A percentile compares a stretch with the other conserved stretches of the same genome.
Conservation (phyloP, 2,797 vertebrate species). For the Falco berigora region DNA sequence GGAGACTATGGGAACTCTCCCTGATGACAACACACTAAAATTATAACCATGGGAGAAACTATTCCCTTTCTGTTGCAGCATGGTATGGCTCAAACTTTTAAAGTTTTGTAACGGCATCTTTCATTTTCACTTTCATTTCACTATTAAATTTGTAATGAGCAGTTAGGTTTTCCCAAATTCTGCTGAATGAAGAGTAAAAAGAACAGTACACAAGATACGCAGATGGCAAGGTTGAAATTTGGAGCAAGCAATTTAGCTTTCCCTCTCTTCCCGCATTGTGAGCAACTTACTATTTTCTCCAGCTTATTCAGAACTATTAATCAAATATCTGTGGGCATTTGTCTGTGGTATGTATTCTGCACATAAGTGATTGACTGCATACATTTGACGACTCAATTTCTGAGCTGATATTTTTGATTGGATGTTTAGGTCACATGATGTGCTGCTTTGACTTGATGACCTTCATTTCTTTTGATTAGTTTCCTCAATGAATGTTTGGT, state of each 20-base stretch:
- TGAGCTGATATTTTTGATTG: background rate
- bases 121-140: background rate
- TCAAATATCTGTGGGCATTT: background rate
- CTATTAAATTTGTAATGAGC: background rate
- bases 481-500: background rate
- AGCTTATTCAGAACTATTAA: background rate
- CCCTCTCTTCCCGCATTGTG: background rate
- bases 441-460: background rate
- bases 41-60: background rate
- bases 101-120: background rate
- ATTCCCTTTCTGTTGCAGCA: background rate
- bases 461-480: background rate
- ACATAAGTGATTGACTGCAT: background rate
- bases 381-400: background rate
- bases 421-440: background rate
- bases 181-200: background rate
- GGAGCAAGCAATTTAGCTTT: background rate
- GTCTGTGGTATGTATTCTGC: background rate
- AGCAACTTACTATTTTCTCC: background rate
- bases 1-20: background rate
- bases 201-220: background rate
- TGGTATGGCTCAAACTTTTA: background rate
- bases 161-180: background rate
- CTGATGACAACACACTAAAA: background rate
- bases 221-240: background rate